A percentile compares a stretch with the other conserved stretches of the same genome.
Evolutionary conservation across 1,140 invertebrate genomes (phyloP).

Genomic region (Lepidostoma basale): DNA sequence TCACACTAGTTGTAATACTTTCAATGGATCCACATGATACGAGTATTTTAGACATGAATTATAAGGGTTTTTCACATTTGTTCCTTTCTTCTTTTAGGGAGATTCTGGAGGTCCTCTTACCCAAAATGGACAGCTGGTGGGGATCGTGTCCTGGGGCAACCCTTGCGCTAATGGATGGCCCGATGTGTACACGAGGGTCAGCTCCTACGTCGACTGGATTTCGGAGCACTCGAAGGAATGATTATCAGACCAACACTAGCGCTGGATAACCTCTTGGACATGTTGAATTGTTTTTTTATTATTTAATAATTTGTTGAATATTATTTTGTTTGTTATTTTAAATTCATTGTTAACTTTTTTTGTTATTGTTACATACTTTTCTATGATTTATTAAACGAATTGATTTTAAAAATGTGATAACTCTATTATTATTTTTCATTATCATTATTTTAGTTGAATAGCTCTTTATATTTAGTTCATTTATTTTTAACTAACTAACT

Average conservation of each 20-base stretch:
- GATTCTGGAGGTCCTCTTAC: constrained; percentile 68
- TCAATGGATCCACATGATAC: not conserved
- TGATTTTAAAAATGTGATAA: not conserved
- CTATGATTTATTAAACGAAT: not conserved
- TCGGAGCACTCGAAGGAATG: not conserved
- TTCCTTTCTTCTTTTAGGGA: constrained; percentile 51
- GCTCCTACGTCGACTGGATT: constrained; percentile 55
- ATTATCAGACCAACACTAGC: not conserved
- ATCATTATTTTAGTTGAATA: too few relatives aligned
- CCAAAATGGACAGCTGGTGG: constrained; percentile 59
- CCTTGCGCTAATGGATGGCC: constrained; percentile 64
- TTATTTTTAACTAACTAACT: too few relatives aligned
- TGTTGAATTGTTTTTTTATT: not conserved
- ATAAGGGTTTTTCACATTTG: not conserved
- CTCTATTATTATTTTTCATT: too few relatives aligned
- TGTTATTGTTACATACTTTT: not conserved
- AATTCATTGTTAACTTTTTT: not conserved
- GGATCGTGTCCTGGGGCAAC: constrained; percentile 68
- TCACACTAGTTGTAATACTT: not conserved
- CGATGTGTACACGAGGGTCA: constrained; percentile 65
- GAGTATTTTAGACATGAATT: not conserved
- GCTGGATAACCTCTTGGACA: not conserved
- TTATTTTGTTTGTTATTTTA: not conserved
- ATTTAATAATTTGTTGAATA: not conserved
- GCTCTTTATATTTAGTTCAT: too few relatives aligned